These are phyloP conservation scores for Pithys albifrons DNA, from an alignment of 2,113 vertebrate species.

Conservation along the genomic window DNA sequence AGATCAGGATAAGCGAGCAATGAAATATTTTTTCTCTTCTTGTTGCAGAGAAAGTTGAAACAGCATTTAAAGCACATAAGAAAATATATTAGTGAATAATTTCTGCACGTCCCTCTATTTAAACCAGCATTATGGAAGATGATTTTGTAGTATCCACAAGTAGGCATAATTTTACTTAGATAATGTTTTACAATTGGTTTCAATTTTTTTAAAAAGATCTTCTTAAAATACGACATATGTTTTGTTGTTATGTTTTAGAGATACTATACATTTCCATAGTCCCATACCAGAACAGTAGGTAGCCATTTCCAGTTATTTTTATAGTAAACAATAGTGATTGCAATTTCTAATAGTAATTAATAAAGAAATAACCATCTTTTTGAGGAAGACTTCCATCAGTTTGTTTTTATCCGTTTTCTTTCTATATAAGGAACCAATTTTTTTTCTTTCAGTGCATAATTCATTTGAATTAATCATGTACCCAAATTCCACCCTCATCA, in stretches of 20 bases:
- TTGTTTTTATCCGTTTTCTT: neutral
- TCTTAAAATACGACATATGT: neutral
- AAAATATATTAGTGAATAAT: neutral
- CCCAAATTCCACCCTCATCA: neutral
- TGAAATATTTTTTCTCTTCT: conserved; percentile 6
- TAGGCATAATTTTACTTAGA: neutral
- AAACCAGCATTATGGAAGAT: neutral
- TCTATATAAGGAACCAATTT: neutral
- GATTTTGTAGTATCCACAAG: neutral
- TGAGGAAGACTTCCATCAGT: neutral
- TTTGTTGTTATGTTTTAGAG: conserved; percentile 13
- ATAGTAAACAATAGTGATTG: neutral
- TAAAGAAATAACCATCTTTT: neutral
- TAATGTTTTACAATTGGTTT: conserved; percentile 11
- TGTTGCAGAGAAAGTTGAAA: neutral
- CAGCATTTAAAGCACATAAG: neutral
- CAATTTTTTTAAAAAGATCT: neutral
- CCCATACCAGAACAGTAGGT: neutral
- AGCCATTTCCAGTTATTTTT: conserved; percentile 14
- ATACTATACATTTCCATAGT: neutral
- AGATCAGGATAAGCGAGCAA: neutral
- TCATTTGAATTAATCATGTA: neutral
- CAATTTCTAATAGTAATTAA: neutral
- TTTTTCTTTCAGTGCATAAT: neutral
- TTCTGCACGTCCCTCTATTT: neutral